Percentiles rank a stretch among this genome's conserved stretches.
Evolutionary conservation across 2,797 vertebrate species (phyloP).

Genomic region (Halcyon badia): DNA sequence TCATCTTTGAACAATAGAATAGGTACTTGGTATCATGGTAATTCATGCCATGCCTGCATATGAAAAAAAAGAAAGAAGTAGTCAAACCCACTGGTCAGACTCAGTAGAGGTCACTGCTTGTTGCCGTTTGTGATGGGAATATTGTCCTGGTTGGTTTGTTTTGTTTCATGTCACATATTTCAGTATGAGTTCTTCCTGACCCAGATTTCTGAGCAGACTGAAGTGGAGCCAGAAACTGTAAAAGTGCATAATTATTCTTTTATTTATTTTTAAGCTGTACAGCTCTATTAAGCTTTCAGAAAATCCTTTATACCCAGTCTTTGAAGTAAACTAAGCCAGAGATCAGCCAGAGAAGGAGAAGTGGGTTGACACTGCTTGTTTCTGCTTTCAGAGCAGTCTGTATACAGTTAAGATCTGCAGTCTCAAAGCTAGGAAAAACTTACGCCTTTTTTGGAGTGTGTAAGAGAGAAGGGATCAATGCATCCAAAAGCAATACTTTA

Average conservation of each 20-base stretch:
- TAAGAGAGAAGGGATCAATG: neutral
- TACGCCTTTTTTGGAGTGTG: neutral
- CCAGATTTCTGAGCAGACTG: conserved; percentile 48
- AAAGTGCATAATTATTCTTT: conserved; percentile 67
- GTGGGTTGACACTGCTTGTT: neutral
- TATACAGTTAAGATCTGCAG: neutral
- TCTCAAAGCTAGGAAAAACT: conserved; percentile 18
- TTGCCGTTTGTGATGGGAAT: neutral
- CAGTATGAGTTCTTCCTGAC: conserved; percentile 41
- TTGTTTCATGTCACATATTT: conserved; percentile 50
- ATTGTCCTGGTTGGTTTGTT: conserved; percentile 25
- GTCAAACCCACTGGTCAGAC: neutral
- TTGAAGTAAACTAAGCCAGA: conserved; percentile 68
- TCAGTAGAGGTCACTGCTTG: neutral
- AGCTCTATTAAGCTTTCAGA: conserved; percentile 61
- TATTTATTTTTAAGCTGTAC: conserved; percentile 67
- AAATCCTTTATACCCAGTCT: conserved; percentile 45
- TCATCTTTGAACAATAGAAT: conserved; percentile 6
- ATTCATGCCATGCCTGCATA: neutral
- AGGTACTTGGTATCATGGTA: neutral
- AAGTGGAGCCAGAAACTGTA: conserved; percentile 42
- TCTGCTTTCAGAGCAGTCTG: neutral
- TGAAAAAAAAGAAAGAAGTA: neutral
- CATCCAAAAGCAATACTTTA: conserved; percentile 15
- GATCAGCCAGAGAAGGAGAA: conserved; percentile 39